These are phyloP conservation scores for Istiophorus platypterus DNA, from an alignment of 2,113 vertebrate genomes.

Conservation along the genomic window DNA sequence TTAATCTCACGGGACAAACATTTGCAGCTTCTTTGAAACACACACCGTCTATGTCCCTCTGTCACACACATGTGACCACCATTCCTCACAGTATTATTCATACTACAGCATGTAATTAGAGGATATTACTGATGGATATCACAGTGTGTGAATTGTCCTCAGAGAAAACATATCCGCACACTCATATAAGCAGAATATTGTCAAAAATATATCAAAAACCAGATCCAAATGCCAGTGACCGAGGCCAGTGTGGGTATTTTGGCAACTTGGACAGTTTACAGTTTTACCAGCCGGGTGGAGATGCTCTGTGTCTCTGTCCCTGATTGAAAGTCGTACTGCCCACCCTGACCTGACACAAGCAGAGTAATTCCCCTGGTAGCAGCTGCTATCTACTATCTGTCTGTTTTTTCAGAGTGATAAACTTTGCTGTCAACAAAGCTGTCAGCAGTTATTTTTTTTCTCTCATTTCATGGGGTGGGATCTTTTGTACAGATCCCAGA, in stretches of 20 bases:
- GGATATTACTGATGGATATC: conserved; percentile 48
- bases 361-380: conserved; percentile 1
- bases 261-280: background rate
- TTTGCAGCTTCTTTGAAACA: conserved; percentile 13
- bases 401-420: conserved; percentile 38
- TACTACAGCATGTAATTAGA: conserved; percentile 25
- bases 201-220: background rate
- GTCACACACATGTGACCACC: background rate
- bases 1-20: conserved; percentile 56
- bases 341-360: conserved; percentile 5
- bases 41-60: background rate
- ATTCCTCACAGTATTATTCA: background rate
- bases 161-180: background rate
- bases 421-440: conserved; percentile 15
- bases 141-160: background rate
- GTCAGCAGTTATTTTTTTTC: conserved; percentile 27
- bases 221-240: background rate
- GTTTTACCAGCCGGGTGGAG: no score
- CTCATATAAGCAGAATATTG: background rate
- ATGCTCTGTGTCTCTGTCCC: background rate
- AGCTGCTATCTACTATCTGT: conserved; percentile 33
- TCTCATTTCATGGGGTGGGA: background rate
- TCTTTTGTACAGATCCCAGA: background rate
- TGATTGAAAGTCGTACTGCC: conserved; percentile 37
- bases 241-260: background rate